Conservation (phyloP, 2,888 invertebrate genomes). For the Agrochola litura region DNA sequence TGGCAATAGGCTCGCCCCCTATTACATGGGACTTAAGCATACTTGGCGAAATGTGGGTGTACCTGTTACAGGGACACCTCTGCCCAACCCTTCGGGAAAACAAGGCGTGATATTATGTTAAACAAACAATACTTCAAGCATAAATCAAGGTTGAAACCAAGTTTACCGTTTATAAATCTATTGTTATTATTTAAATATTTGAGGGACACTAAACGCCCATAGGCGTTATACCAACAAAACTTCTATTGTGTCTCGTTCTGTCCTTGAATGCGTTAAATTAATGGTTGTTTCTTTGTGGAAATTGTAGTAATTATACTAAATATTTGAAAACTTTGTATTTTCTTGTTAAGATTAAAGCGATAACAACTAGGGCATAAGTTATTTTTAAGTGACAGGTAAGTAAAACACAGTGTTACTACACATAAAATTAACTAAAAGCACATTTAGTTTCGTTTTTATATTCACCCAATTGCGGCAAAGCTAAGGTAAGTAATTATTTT, state of each 20-base stretch:
- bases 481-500: no score
- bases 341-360: conserved; percentile 11
- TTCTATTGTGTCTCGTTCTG: no score
- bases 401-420: not conserved
- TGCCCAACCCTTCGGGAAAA: no score
- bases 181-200: conserved; percentile 1
- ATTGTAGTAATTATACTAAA: conserved; percentile 17
- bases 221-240: no score
- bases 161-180: conserved; percentile 3
- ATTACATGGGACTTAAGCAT: no score
- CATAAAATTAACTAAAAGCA: not conserved
- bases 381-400: conserved; percentile 31
- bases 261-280: conserved; percentile 14
- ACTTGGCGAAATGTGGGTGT: no score
- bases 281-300: conserved; percentile 13
- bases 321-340: conserved; percentile 22
- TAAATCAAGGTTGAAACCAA: not conserved
- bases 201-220: no score
- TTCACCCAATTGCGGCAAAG: not conserved
- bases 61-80: no score
- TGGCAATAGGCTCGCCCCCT: no score
- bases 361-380: conserved; percentile 12
- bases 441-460: not conserved
- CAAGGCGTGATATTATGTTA: no score
- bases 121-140: not conserved